These are phyloP conservation scores for Rhodophaea formosa DNA, from an alignment of 2,888 invertebrate genomes.

Conservation along the genomic window DNA sequence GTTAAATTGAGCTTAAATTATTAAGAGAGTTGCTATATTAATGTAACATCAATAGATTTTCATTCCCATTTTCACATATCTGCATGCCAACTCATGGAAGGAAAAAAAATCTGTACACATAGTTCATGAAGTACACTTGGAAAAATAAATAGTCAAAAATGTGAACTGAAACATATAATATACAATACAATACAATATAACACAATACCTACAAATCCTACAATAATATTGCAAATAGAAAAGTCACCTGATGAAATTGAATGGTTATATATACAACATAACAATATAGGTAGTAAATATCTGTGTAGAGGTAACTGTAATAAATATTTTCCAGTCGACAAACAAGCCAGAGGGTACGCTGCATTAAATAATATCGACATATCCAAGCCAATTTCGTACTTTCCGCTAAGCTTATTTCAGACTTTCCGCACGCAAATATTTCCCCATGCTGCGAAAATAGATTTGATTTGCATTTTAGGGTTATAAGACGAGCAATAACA, in stretches of 20 bases:
- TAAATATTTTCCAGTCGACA: slow-evolving; percentile 71
- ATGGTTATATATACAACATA: background rate
- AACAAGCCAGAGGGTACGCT: slow-evolving; percentile 62
- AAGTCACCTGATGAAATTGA: background rate
- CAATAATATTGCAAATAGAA: background rate
- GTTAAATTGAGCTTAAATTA: no score
- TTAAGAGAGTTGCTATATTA: no score
- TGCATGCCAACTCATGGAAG: no score
- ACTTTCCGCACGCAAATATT: slow-evolving; percentile 65
- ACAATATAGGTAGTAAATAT: slow-evolving; percentile 21
- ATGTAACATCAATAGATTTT: no score
- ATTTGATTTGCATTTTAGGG: slow-evolving; percentile 69
- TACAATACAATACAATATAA: no score
- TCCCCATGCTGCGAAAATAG: slow-evolving; percentile 61
- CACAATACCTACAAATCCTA: no score
- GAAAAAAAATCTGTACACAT: no score
- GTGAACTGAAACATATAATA: no score
- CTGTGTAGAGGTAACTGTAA: slow-evolving; percentile 52
- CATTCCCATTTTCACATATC: no score
- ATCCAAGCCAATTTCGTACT: slow-evolving; percentile 72
- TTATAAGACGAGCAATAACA: slow-evolving; percentile 57
- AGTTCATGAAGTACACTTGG: no score
- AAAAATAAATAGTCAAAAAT: no score
- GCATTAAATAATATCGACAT: slow-evolving; percentile 77
- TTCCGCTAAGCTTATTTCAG: slow-evolving; percentile 71